Evolutionary conservation across 2,797 vertebrate genomes (phyloP), one percentile per base, ranked within the genome.

Genomic region (Enteromius anoplus): DNA sequence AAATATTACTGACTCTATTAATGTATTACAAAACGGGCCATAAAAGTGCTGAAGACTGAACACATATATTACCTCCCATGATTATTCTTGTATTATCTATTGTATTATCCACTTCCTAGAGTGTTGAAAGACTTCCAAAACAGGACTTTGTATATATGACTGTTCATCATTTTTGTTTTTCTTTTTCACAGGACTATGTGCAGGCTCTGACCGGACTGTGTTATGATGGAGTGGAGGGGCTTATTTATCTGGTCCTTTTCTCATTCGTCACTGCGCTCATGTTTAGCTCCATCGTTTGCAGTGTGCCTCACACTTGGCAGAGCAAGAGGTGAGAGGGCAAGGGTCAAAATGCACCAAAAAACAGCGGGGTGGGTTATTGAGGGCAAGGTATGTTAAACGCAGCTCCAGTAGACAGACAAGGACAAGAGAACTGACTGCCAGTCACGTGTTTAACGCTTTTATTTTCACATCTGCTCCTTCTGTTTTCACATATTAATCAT

Each of bases 221-320:
- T 90, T 99, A 98, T 0, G 98, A 99, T 0, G 97, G 97, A 32
- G 95, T 99, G 53, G 98, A 99, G 92, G 98, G 98, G 71, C 94
- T 99, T 89, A 97, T 99, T 94, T 99, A 99, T 95, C 94, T 99
- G 90, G 95, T 98, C 73, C 92, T 99, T 75, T 99, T 98, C 93
- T 99, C 98, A 88, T 98, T 99, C 68, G 93, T 98, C 92, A 99
- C 98, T 0, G 98, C 98, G 0, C 97, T 99, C 86, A 99, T 99
- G 98, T 98, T 99, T 95, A 99, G 95, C 93, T 98, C 97, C 11
- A 95, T 99, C 11, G 93, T 99, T 85, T 99, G 98, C 95, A 99
- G 97, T 0, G 92, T 98, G 77, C 98, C 98, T 0, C 98, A 99
- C 90, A 98, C 98, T 82, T 99, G 98, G 98, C 95, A 96, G 55